Base-by-base conservation (phyloP, 1,140 invertebrate genomes). In the Bombus confusus region DNA sequence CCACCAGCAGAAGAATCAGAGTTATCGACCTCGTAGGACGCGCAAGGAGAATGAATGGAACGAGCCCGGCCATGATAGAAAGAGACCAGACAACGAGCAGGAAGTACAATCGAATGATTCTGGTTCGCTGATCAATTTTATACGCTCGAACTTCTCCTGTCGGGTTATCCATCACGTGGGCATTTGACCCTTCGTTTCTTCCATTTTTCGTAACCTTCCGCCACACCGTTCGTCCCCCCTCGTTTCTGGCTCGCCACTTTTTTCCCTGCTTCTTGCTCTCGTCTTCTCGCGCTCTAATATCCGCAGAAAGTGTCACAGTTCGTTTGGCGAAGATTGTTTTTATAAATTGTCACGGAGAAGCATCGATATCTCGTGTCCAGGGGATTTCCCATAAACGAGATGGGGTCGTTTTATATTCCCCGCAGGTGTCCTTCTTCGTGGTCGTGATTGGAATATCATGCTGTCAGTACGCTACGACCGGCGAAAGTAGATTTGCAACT, bases 71-170 rank as follows among this genome's bases (percentile, higher is more conserved):
- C n/a, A 47, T 37, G 87, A 79, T 57, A 72, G 81, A 81, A 64
- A 52, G 81, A 71, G 66, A 47, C 59, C 77, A 78, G 78, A 80
- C 81, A 72, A 80, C 77, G 77, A 75, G 75, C 72, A 87, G 86
- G 86, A 90, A 86, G 85, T 88, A 92, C 83, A 92, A 92, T 92
- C 92, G 91, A 92, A 91, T 92, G 88, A 92, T 92, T 92, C 92
- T 91, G 85, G 82, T 88, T 88, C 88, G 88, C 89, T 91, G 92
- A 90, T 92, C 92, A 91, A 92, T 92, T 92, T 92, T 86, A 86
- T 87, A 90, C 87, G 91, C 84, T 88, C 86, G 87, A 83, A 85
- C 86, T 80, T 91, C 87, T 80, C 83, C 83, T 71, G 69, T 59
- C 80, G 75, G 34, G 85, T 88, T 87, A 92, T 92, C 90, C 91